These are phyloP conservation scores for Andrena minutula DNA, from an alignment of 2,888 invertebrate species.

Conservation along the genomic window DNA sequence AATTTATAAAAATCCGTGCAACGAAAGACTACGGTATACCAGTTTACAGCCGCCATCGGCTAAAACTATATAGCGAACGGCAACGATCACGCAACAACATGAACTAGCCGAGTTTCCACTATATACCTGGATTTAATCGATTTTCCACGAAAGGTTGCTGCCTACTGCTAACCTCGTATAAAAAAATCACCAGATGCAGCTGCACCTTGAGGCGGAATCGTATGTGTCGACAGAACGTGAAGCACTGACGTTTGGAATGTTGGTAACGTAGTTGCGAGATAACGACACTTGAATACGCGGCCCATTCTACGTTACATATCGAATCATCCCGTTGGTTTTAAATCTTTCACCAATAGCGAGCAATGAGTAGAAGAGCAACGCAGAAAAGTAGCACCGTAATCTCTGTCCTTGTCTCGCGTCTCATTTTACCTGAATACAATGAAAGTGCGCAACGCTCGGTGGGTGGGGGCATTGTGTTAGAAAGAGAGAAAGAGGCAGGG, in stretches of 20 bases:
- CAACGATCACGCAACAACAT: slow-evolving; percentile 76
- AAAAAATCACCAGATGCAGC: slow-evolving; percentile 40
- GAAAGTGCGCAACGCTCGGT: slow-evolving; percentile 65
- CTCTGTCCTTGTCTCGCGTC: slow-evolving; percentile 52
- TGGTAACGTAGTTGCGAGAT: slow-evolving; percentile 21
- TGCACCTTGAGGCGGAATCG: slow-evolving; percentile 12
- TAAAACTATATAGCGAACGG: slow-evolving; percentile 67
- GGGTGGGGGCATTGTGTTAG: slow-evolving; percentile 63
- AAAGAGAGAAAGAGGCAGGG: slow-evolving; percentile 63
- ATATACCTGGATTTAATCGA: slow-evolving; percentile 79
- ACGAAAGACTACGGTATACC: slow-evolving; percentile 70
- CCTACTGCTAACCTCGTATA: slow-evolving; percentile 47
- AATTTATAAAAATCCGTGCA: slow-evolving; percentile 50
- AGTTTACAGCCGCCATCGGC: slow-evolving; percentile 83
- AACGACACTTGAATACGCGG: slow-evolving; percentile 25
- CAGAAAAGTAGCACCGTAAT: slow-evolving; percentile 30
- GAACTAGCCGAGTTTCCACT: slow-evolving; percentile 75
- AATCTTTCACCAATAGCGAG: slow-evolving; percentile 57
- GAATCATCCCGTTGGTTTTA: slow-evolving; percentile 51
- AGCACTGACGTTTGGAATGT: slow-evolving; percentile 1
- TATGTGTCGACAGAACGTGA: slow-evolving; percentile 3
- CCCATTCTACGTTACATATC: slow-evolving; percentile 35
- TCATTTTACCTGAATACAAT: slow-evolving; percentile 66
- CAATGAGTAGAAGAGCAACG: slow-evolving; percentile 45
- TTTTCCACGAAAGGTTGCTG: slow-evolving; percentile 72